Evolutionary conservation across 2,888 invertebrate genomes (phyloP), one percentile per base, ranked within the genome.

Genomic region (Cantharis nigra): DNA sequence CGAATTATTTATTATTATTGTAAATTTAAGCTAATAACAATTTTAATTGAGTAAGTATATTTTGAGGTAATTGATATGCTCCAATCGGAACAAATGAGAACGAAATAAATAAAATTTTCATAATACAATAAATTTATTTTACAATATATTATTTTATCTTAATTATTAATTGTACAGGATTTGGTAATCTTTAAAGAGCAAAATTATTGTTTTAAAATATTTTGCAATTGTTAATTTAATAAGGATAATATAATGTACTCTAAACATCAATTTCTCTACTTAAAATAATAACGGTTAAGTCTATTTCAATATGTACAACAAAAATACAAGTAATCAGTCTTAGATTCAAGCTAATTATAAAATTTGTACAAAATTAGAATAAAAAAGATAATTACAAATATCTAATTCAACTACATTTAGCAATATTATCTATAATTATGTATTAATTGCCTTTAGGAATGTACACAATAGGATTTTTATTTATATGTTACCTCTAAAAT

Each of bases 291-390:
- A 67, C 7, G 16, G 26, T 67, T 49, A 49, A 67, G 23, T n/a
- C 23, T 67, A 67, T 23, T 67, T 49, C 5, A 49, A 49, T 75
- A 72, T 78, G 72, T 78, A 78, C 75, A 78, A 78, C 78, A 72
- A 72, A 77, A 75, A 75, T 78, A 78, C 75, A 75, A 69, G 78
- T 78, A 75, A 69, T 78, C 78, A 78, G 78, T 78, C 78, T 78
- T 78, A 75, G 75, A 75, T 78, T 75, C 75, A 75, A 78, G 78
- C 78, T 75, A 75, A 75, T 70, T 72, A 75, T 75, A 74, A 63
- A 18, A 28, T 71, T 72, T 75, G 69, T 72, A 78, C 75, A 78
- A 72, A 71, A 71, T 71, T 74, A 67, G 62, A 73, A 23, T 9
- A 3, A 67, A 69, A 64, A 26, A 67, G 63, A n/a, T 72, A 67